Evolutionary conservation across 2,113 vertebrate genomes (phyloP).

Genomic region (Mormoops blainvillei): DNA sequence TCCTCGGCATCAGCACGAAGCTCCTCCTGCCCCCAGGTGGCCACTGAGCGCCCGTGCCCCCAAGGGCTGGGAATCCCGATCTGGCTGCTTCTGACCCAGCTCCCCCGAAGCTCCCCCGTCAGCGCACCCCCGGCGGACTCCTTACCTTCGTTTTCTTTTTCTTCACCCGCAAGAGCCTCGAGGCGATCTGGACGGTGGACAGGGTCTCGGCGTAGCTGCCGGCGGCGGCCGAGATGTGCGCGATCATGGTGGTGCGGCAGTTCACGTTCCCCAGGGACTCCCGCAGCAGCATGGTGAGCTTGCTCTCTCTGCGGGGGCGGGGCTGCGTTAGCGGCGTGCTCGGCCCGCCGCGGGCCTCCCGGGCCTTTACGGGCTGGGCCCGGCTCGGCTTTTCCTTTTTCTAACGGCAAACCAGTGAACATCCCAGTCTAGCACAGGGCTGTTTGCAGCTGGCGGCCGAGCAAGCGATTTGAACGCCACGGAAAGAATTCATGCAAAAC

Average conservation of each 20-base stretch:
- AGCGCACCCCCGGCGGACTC: fast-evolving
- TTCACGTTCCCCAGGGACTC: conserved; percentile 99
- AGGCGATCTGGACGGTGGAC: conserved; percentile 97
- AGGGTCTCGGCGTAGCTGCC: conserved; percentile 94
- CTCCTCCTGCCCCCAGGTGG: fast-evolving
- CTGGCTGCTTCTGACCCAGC: not conserved
- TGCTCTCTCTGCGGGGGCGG: conserved; percentile 92
- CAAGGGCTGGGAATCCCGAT: not conserved
- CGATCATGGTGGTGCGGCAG: conserved; percentile 99
- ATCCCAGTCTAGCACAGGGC: conserved; percentile 48
- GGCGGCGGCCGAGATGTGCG: conserved; percentile 94
- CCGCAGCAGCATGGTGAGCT: conserved; percentile 98
- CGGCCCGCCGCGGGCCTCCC: no score
- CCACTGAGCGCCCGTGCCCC: not conserved
- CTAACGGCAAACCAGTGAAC: conserved; percentile 75
- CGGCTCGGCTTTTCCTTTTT: not conserved
- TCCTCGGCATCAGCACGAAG: not conserved
- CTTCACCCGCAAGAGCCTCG: conserved; percentile 96
- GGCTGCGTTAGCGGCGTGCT: no score
- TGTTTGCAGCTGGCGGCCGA: conserved; percentile 55
- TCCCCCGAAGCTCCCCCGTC: not conserved
- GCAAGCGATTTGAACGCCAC: conserved; percentile 30
- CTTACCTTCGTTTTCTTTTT: conserved; percentile 99
- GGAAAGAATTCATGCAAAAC: not conserved
- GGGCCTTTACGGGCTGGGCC: no score